Conservation (phyloP, 2,888 invertebrate species). For the Melinaea menophilus region DNA sequence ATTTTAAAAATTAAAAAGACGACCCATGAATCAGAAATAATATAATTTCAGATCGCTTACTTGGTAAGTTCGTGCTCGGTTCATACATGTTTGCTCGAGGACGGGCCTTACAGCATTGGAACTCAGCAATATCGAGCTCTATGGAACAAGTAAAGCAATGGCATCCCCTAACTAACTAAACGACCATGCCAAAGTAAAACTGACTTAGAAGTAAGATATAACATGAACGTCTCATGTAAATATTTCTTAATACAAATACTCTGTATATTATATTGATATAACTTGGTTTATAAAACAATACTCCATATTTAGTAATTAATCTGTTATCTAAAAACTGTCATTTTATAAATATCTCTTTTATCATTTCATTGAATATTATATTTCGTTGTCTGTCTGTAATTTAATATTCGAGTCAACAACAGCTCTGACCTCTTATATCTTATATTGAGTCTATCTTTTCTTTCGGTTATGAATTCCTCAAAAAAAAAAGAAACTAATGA, state of each 20-base stretch:
- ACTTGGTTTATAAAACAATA: neutral
- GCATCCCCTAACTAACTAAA: slow-evolving; percentile 81
- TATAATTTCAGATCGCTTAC: slow-evolving; percentile 79
- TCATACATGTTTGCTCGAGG: slow-evolving; percentile 89
- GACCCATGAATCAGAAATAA: neutral
- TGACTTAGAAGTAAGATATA: slow-evolving; percentile 20
- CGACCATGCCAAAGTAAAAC: slow-evolving; percentile 18
- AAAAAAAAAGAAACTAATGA: too few species aligned
- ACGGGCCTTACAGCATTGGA: slow-evolving; percentile 87
- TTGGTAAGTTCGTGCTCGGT: slow-evolving; percentile 86
- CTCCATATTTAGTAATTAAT: too few species aligned
- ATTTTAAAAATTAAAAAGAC: too few species aligned
- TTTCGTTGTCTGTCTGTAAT: slow-evolving; percentile 10
- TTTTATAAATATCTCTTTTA: too few species aligned
- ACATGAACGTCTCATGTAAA: slow-evolving; percentile 11
- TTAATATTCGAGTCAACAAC: slow-evolving; percentile 10
- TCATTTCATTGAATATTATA: neutral
- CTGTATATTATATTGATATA: neutral
- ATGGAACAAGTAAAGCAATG: slow-evolving; percentile 87
- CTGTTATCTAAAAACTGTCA: too few species aligned
- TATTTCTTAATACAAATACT: slow-evolving; percentile 2
- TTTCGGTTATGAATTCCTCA: too few species aligned
- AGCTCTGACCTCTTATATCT: slow-evolving; percentile 14
- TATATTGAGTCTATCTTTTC: neutral
- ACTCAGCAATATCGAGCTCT: slow-evolving; percentile 82